These are phyloP conservation scores for Proales similis DNA, from an alignment of 1,140 invertebrate species.

Conservation along the genomic window DNA sequence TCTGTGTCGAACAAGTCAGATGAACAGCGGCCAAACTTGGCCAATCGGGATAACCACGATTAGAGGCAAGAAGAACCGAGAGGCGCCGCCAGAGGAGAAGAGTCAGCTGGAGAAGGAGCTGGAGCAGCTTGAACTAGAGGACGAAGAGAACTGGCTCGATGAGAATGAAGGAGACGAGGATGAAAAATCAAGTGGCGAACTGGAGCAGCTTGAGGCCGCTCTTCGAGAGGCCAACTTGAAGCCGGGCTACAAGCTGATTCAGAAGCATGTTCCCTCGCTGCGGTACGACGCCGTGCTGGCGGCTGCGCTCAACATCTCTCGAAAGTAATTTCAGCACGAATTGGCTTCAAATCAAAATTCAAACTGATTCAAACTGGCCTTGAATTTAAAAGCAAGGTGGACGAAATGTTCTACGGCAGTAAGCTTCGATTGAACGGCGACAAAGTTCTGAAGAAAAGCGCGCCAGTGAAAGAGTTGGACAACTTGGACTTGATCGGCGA, in stretches of 20 bases:
- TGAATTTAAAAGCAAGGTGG: constrained; percentile 24
- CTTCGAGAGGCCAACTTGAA: no score
- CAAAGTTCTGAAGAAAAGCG: constrained; percentile 30
- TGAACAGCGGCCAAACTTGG: no score
- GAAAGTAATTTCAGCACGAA: constrained; percentile 5
- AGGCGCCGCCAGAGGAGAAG: no score
- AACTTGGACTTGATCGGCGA: constrained; percentile 21
- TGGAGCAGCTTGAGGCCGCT: no score
- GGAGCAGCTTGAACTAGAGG: no score
- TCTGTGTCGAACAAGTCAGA: no score
- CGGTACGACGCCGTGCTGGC: constrained; percentile 10
- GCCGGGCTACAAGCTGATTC: constrained; percentile 11
- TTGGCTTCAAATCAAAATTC: neutral
- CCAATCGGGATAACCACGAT: no score
- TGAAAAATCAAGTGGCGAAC: no score
- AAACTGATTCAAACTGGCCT: neutral
- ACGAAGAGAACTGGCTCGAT: no score
- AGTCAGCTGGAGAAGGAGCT: no score
- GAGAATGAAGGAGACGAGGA: no score
- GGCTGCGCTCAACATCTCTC: constrained; percentile 11
- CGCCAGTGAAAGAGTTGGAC: constrained; percentile 24
- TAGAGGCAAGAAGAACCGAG: no score
- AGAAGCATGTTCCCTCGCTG: constrained; percentile 32
- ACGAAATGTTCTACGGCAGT: constrained; percentile 26
- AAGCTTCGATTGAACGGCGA: constrained; percentile 28